Evolutionary conservation across 2,888 invertebrate genomes (phyloP).

Genomic region (Parthenolecanium corni): DNA sequence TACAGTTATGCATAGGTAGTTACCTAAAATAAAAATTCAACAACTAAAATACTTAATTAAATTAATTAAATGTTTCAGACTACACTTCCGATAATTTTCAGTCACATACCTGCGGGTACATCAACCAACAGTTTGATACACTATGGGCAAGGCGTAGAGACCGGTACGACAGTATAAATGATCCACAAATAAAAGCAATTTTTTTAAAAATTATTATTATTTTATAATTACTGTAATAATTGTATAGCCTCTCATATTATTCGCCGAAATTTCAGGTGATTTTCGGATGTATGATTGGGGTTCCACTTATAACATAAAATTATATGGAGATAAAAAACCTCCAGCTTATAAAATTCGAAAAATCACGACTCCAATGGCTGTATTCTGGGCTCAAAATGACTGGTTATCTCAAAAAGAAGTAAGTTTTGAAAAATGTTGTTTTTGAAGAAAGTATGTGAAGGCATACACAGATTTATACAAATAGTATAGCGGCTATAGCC

Average conservation of each 20-base stretch:
- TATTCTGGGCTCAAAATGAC: slow-evolving; percentile 32
- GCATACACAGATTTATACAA: too few relatives aligned
- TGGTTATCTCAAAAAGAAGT: slow-evolving; percentile 32
- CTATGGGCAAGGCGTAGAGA: slow-evolving; percentile 50
- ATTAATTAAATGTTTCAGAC: slow-evolving; percentile 38
- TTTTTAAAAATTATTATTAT: background rate
- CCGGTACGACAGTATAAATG: slow-evolving; percentile 33
- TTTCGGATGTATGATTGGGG: slow-evolving; percentile 33
- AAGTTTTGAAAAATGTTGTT: too few relatives aligned
- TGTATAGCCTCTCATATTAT: too few relatives aligned
- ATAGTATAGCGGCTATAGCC: too few relatives aligned
- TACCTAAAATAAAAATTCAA: too few relatives aligned
- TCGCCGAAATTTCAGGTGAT: slow-evolving; percentile 30
- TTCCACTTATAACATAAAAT: slow-evolving; percentile 19
- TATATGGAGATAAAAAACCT: slow-evolving; percentile 29
- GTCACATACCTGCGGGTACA: slow-evolving; percentile 60
- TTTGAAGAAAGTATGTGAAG: too few relatives aligned
- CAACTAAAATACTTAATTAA: too few relatives aligned
- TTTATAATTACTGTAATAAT: background rate
- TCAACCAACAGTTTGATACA: slow-evolving; percentile 60
- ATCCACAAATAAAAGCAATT: background rate
- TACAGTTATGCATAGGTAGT: too few relatives aligned
- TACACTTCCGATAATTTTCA: slow-evolving; percentile 53
- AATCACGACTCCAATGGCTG: slow-evolving; percentile 31
- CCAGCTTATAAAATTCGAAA: slow-evolving; percentile 32